Evolutionary conservation across 1,140 invertebrate species (phyloP).

Genomic region (Pentalonia nigronervosa): DNA sequence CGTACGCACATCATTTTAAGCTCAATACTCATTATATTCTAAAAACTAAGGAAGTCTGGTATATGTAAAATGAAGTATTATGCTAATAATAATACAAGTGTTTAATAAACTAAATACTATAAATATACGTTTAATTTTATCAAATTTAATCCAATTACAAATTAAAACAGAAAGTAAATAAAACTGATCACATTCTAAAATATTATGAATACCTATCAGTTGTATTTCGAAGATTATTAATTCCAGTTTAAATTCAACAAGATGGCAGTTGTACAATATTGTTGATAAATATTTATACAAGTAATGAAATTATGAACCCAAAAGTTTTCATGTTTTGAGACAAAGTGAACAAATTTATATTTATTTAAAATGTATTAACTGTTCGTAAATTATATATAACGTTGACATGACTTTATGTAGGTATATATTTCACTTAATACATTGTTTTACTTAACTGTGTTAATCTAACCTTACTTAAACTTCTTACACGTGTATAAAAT

Average conservation of each 20-base stretch:
- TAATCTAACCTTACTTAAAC: background rate
- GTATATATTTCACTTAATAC: no score
- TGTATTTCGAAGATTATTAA: background rate
- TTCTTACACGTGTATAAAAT: no score
- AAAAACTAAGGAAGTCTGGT: background rate
- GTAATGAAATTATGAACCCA: background rate
- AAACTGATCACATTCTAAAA: background rate
- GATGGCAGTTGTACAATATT: background rate
- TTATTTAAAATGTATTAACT: background rate
- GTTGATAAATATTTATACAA: background rate
- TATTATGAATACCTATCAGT: background rate
- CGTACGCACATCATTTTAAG: no score
- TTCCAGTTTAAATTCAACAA: background rate
- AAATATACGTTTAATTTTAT: background rate
- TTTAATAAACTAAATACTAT: background rate
- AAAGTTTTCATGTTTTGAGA: background rate
- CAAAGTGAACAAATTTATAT: background rate
- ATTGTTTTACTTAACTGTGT: background rate
- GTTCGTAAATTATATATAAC: background rate
- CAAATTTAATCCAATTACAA: background rate
- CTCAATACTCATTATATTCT: no score
- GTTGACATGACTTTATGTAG: background rate
- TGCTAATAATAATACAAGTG: background rate
- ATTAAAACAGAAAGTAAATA: background rate
- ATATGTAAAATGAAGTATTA: background rate